These are phyloP conservation scores for Drosophila prosaltans DNA, from an alignment of 1,140 invertebrate species.

Conservation along the genomic window DNA sequence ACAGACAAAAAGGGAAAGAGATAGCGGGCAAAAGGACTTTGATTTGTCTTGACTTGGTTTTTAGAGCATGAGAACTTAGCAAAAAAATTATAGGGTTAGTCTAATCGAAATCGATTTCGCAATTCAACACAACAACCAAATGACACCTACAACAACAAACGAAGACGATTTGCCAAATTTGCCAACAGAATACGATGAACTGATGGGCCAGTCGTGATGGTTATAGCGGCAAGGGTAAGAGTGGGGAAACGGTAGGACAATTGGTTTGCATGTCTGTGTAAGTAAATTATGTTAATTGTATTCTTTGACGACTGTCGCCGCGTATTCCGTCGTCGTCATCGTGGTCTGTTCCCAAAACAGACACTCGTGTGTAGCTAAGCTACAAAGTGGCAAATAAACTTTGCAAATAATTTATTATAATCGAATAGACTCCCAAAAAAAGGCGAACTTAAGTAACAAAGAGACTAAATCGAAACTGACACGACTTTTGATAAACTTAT, in stretches of 20 bases:
- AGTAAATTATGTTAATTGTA: constrained; percentile 80
- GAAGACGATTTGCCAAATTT: constrained; percentile 71
- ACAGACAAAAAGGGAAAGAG: background rate
- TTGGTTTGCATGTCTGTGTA: constrained; percentile 57
- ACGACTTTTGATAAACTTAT: no score
- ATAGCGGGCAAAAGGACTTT: background rate
- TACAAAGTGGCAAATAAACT: background rate
- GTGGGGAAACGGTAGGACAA: background rate
- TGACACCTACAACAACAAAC: constrained; percentile 48
- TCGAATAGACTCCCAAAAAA: background rate
- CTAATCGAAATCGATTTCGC: constrained; percentile 67
- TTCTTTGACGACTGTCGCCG: constrained; percentile 63
- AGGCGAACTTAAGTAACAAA: no score
- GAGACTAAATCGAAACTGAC: no score
- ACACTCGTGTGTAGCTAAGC: constrained; percentile 4
- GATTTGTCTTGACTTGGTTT: constrained; percentile 12
- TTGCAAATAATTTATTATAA: background rate
- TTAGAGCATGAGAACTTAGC: constrained; percentile 18
- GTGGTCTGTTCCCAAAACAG: constrained; percentile 3
- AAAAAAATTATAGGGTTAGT: constrained; percentile 20
- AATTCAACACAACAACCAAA: constrained; percentile 39
- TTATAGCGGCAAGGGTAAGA: constrained; percentile 9
- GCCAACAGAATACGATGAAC: constrained; percentile 58
- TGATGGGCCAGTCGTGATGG: constrained; percentile 60
- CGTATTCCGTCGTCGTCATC: background rate